Percentiles rank a stretch among this genome's conserved stretches.
Conservation (phyloP, 2,888 invertebrate genomes). For the Dioctria rufipes region DNA sequence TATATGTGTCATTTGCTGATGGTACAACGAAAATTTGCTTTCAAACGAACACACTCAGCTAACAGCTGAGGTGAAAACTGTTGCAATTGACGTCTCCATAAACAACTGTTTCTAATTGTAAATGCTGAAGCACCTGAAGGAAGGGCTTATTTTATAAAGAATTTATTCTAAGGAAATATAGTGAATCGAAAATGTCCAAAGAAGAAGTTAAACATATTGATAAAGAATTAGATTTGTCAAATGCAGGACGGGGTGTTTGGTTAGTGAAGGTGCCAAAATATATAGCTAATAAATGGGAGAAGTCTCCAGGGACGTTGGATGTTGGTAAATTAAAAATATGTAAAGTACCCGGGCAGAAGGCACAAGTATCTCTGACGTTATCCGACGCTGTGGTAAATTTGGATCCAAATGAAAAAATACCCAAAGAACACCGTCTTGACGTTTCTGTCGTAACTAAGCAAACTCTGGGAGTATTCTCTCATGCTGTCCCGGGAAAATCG, state of each 20-base stretch:
- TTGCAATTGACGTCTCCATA: no score
- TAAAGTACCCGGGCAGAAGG: constrained; percentile 84
- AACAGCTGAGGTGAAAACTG: no score
- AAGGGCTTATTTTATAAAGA: no score
- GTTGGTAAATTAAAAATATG: constrained; percentile 94
- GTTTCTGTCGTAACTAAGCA: constrained; percentile 93
- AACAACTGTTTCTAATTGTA: no score
- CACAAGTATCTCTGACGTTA: constrained; percentile 89
- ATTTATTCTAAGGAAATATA: no score
- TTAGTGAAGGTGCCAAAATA: constrained; percentile 97
- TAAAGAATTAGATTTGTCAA: constrained; percentile 88
- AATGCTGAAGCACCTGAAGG: no score
- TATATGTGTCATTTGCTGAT: no score
- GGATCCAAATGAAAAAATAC: constrained; percentile 87
- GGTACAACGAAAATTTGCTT: no score
- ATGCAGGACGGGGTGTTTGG: constrained; percentile 95
- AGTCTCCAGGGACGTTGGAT: constrained; percentile 89
- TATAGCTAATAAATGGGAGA: constrained; percentile 95
- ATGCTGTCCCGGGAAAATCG: constrained; percentile 76
- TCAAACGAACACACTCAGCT: no score
- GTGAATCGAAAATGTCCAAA: constrained; percentile 68
- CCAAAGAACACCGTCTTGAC: constrained; percentile 92
- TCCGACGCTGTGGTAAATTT: constrained; percentile 86
- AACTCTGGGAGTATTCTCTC: constrained; percentile 93
- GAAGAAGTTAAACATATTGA: constrained; percentile 75